Base-by-base conservation (phyloP, 2,797 vertebrate genomes). In the Antennarius maculatus region DNA sequence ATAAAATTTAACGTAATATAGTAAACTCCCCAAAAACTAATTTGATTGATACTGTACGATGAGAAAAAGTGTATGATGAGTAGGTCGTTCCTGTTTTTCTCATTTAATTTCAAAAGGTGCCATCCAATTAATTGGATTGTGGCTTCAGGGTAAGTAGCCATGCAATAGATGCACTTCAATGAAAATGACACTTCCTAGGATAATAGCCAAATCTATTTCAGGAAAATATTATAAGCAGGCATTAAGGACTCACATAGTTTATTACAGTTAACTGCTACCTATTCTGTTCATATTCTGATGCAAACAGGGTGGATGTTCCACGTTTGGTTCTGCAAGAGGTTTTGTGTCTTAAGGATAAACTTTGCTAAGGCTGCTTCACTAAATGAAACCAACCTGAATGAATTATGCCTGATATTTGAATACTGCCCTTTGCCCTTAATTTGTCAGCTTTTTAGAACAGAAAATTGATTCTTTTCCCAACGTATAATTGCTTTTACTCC, bases 101-200 rank as follows among this genome's bases (percentile, higher is more conserved):
- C 34, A 62, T 56, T 83, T 84, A 51, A 82, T 82, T 83, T 84
- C 50, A 77, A 82, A 81, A 65, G 67, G 34, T 62, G 54, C 80
- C 83, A 85, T 86, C 78, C 58, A 85, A 76, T 85, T 83, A 87
- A 86, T 69, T 85, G 68, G 69, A 81, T 77, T 74, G 49, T 72
- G 37, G 73, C 79, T 86, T 69, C 54, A 52, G 81, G 76, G 79
- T 81, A 28, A 3, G 66, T 63, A 73, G 62, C 66, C 67, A 70
- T 69, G 59, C 49, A 60, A 56, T 43, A 48, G 57, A 69, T 75
- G 60, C 63, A 60, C 74, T 75, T 59, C 31, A 46, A 74, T 75
- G 59, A 69, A 84, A 80, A 81, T 81, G 61, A 78, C 55, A 77
- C 71, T 69, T 82, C 61, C 27, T 60, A 80, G 72, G 69, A 74